Conservation (phyloP, 23 tunicate species). For the Corella eumyota region DNA sequence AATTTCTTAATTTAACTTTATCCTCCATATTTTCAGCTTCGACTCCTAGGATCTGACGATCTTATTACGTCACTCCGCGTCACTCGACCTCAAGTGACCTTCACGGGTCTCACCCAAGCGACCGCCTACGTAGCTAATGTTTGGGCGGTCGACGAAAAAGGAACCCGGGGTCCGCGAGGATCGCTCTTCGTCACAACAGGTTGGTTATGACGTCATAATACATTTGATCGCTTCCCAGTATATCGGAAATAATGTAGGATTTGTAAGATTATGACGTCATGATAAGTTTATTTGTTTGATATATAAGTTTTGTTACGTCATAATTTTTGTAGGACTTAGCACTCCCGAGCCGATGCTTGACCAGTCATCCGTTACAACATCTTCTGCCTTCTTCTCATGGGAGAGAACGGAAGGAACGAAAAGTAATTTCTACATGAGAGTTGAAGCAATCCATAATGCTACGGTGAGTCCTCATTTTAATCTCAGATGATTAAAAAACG, state of each 20-base stretch:
- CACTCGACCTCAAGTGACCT: slow-evolving; percentile 5
- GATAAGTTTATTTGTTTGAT: not conserved
- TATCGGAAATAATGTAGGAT: not conserved
- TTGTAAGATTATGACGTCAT: not conserved
- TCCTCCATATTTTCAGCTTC: too few species aligned
- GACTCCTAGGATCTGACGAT: too few species aligned
- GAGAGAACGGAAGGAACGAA: not conserved
- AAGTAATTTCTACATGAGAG: slow-evolving; percentile 9
- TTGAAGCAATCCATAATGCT: not conserved
- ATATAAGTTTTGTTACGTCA: too few species aligned
- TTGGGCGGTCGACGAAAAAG: slow-evolving; percentile 13
- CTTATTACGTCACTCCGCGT: too few species aligned
- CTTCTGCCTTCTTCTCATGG: slow-evolving; percentile 15
- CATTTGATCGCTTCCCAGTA: too few species aligned
- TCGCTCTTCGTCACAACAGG: slow-evolving; percentile 17
- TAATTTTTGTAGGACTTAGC: too few species aligned
- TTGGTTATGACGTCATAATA: too few species aligned
- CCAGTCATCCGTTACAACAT: slow-evolving; percentile 12
- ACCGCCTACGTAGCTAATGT: slow-evolving; percentile 19
- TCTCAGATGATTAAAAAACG: too few species aligned
- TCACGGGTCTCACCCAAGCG: slow-evolving; percentile 17
- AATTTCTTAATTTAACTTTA: too few species aligned
- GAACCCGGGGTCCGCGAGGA: slow-evolving; percentile 4
- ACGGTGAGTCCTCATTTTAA: slow-evolving; percentile 2
- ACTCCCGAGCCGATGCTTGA: too few species aligned